Percentiles rank a stretch among this genome's conserved stretches.
phyloP scores from a whole-genome alignment of 2,797 vertebrate genomes.

The Harpagifer antarcticus region DNA sequence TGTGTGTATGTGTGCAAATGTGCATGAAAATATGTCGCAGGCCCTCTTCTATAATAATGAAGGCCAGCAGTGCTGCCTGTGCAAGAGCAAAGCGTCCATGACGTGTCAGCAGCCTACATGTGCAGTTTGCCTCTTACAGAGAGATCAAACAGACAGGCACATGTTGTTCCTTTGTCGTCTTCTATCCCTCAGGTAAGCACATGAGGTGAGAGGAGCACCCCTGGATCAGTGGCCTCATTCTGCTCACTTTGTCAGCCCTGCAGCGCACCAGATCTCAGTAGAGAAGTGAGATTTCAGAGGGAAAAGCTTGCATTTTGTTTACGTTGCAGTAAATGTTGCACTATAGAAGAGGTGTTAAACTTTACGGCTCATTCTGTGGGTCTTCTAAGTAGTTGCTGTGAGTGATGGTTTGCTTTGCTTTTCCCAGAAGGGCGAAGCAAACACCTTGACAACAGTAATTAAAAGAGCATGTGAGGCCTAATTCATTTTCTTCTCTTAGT shows the following conservation, averaged over 20 bases:
- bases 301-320: slow-evolving; percentile 61
- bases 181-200: slow-evolving; percentile 60
- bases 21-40: slow-evolving; percentile 42
- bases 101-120: slow-evolving; percentile 67
- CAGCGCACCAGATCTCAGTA: slow-evolving; percentile 25
- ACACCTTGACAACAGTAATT: slow-evolving; percentile 82
- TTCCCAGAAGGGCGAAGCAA: slow-evolving; percentile 75
- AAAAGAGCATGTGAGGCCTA: slow-evolving; percentile 74
- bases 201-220: slow-evolving; percentile 60
- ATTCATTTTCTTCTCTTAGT: slow-evolving; percentile 70
- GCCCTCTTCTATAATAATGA: slow-evolving; percentile 42
- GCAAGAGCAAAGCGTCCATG: slow-evolving; percentile 57
- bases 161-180: slow-evolving; percentile 71
- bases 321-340: slow-evolving; percentile 66
- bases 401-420: slow-evolving; percentile 68
- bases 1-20: slow-evolving; percentile 28
- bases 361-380: slow-evolving; percentile 55
- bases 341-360: slow-evolving; percentile 53
- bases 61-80: slow-evolving; percentile 46
- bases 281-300: slow-evolving; percentile 36
- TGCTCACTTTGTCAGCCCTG: slow-evolving; percentile 63
- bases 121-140: slow-evolving; percentile 48
- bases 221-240: slow-evolving; percentile 69
- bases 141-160: slow-evolving; percentile 70
- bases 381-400: slow-evolving; percentile 56